These are phyloP conservation scores for Siderastrea radians DNA, from an alignment of 92 coral and sea anemone genomes.

Conservation along the genomic window DNA sequence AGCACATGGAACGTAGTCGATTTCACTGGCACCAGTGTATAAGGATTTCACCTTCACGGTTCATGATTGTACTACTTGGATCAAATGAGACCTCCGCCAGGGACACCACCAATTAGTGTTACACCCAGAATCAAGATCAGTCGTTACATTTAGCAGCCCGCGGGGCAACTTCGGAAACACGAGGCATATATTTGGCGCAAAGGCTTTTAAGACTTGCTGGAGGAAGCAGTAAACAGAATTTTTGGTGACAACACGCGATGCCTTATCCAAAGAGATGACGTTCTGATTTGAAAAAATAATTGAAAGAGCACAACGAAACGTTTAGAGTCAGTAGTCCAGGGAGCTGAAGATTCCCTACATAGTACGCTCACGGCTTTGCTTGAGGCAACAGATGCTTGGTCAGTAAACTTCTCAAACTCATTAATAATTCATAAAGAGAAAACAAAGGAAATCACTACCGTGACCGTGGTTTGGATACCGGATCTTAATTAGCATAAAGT, in stretches of 20 bases:
- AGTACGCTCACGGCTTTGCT: too few species aligned
- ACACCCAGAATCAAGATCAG: slow-evolving; percentile 8
- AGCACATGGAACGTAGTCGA: slow-evolving; percentile 61
- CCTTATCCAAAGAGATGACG: slow-evolving; percentile 49
- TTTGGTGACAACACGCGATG: slow-evolving; percentile 48
- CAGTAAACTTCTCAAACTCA: too few species aligned
- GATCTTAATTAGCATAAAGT: too few species aligned
- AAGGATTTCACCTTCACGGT: slow-evolving; percentile 35
- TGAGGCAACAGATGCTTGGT: too few species aligned
- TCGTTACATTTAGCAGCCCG: slow-evolving; percentile 19
- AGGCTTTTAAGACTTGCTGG: slow-evolving; percentile 55
- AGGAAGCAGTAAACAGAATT: slow-evolving; percentile 54
- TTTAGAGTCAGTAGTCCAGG: slow-evolving; percentile 1
- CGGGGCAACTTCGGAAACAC: slow-evolving; percentile 38
- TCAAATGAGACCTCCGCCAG: slow-evolving; percentile 58
- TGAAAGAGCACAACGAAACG: slow-evolving; percentile 19
- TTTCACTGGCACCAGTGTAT: slow-evolving; percentile 33
- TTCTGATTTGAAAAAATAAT: slow-evolving; percentile 4
- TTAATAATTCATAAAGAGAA: too few species aligned
- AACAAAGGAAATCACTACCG: too few species aligned
- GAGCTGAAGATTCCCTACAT: too few species aligned
- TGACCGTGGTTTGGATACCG: too few species aligned
- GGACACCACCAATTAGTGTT: slow-evolving; percentile 39
- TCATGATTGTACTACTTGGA: slow-evolving; percentile 50
- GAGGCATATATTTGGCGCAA: slow-evolving; percentile 53